Conservation (phyloP, 2,888 invertebrate species). For the Octonoba sinensis region DNA sequence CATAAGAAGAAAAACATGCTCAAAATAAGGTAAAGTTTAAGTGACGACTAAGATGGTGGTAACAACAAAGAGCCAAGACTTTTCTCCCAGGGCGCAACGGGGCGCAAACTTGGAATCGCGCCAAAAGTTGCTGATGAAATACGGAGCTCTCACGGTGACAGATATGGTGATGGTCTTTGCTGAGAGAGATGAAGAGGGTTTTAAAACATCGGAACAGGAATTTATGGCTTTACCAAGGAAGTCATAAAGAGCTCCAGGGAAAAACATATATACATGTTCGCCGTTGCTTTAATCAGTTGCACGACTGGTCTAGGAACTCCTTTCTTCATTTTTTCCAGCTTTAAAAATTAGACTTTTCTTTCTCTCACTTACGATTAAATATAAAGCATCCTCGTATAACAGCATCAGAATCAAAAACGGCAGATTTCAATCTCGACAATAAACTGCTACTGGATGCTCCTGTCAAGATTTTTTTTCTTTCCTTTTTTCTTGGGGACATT, state of each 20-base stretch:
- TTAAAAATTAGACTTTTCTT: slow-evolving; percentile 4
- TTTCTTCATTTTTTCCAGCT: background rate
- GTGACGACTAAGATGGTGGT: slow-evolving; percentile 24
- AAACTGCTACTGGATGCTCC: background rate
- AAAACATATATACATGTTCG: slow-evolving; percentile 7
- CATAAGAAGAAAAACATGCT: no score
- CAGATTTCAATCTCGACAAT: background rate
- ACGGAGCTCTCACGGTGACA: slow-evolving; percentile 59
- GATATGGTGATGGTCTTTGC: slow-evolving; percentile 58
- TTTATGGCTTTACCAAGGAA: slow-evolving; percentile 58
- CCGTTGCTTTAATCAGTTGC: background rate
- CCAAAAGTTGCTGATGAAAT: slow-evolving; percentile 56
- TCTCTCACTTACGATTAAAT: background rate
- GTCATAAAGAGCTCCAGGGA: slow-evolving; percentile 49
- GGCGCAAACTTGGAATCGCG: slow-evolving; percentile 59
- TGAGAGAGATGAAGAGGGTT: slow-evolving; percentile 56
- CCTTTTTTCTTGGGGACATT: background rate
- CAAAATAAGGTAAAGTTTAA: no score
- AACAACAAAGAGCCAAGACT: slow-evolving; percentile 16
- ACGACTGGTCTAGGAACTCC: no score
- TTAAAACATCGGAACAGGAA: slow-evolving; percentile 61
- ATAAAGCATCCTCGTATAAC: slow-evolving; percentile 7
- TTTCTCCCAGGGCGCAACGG: slow-evolving; percentile 32
- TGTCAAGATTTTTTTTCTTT: background rate
- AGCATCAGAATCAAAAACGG: background rate